Evolutionary conservation across 2,888 invertebrate species (phyloP), one percentile per base, ranked within the genome.

Genomic region (Ochropleura leucogaster): DNA sequence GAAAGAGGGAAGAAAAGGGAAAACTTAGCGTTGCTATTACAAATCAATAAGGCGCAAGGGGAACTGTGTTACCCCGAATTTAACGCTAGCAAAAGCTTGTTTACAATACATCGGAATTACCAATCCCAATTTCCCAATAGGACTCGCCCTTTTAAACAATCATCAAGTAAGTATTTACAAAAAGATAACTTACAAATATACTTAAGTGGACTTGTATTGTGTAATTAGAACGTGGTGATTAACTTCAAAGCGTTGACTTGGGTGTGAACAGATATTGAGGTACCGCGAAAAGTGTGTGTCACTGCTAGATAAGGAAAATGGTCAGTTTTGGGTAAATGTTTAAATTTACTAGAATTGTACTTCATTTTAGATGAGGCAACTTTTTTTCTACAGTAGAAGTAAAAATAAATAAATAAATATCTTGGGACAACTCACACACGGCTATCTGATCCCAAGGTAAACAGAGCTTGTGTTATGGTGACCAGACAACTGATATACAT

Each of bases 121-220:
- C 20, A 8, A 47, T 3, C 8, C 40, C 12, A 7, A 40, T 75
- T 74, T 30, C 53, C 5, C n/a, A 44, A 49, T 40, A 55, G 10
- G 49, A 0, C 55, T 16, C 47, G 9, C 47, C 80, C 62, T 44
- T 46, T 63, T 10, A 49, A 62, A 72, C 49, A 49, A 49, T 9
- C 42, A 4, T 62, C 7, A 49, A 80, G 47, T 73, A 49, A 80
- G 47, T 73, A 44, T 80, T 76, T 63, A 18, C 62, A 10, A 1
- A 18, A 20, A 62, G 80, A 77, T 77, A 3, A 3, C 80, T 80
- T 74, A 55, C 49, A 80, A 79, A 76, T 63, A 55, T 49, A 72
- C n/a, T 10, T 59, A 60, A 20, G 55, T 80, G 18, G 49, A 40
- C 44, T 55, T 49, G 42, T 64, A 44, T 79, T 82, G 83, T 70